Base-by-base conservation (phyloP, 1,140 invertebrate genomes). In the Drosophila truncata region DNA sequence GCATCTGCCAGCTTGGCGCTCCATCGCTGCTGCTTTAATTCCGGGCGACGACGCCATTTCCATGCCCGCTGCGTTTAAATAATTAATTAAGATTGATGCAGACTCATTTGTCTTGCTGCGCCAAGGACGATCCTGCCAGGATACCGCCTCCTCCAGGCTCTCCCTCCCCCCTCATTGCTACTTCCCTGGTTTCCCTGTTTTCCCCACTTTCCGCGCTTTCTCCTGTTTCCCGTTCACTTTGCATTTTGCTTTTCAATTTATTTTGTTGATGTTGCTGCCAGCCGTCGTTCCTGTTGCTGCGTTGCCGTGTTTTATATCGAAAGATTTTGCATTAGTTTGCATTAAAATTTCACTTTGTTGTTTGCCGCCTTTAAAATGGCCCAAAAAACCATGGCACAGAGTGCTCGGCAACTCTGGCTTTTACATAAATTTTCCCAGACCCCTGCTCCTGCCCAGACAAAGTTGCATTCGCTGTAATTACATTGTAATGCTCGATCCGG, bases 71-170 rank as follows among this genome's bases (percentile, higher is more conserved):
- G 85, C 86, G 81, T 90, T 90, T 90, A 90, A 90, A 90, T 90
- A 90, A 90, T 90, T 90, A 90, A 91, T 90, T 90, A 90, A 90
- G 85, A 90, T 90, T 90, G 85, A 90, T 90, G 85, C 85, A 91
- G 85, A 90, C 86, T 90, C 86, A 90, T 90, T 90, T 90, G 85
- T 90, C 85, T 91, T 79, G 84, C 80, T 78, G 69, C 78, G 64
- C 80, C 77, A 80, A 83, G 80, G 76, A 87, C 60, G 83, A 65
- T 49, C 42, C 42, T 31, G 25, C 41, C 50, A 77, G 74, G 46
- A 79, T 58, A 61, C 71, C 61, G 49, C 44, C 33, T 20, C 27
- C 70, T 25, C 42, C 25, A 49, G 25, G 25, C 23, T 66, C 42
- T 25, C 31, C 31, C 27, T 23, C 27, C 23, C 23, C 42, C 20